Conservation (phyloP, 2,888 invertebrate genomes). For the Noctua comes region DNA sequence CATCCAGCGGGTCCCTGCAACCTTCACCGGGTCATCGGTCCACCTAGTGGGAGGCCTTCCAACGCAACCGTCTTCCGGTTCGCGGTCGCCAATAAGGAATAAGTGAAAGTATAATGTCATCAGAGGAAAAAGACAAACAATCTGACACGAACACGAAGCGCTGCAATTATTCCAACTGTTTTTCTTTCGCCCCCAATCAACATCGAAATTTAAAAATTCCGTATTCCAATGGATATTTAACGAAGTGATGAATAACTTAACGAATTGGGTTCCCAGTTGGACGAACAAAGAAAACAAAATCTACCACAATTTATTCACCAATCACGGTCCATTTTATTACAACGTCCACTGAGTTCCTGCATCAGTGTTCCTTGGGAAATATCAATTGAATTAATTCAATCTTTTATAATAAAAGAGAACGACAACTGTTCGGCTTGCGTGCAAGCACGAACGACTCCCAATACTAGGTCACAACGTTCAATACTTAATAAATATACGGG, state of each 20-base stretch:
- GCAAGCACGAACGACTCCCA: constrained; percentile 37
- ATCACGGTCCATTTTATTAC: constrained; percentile 54
- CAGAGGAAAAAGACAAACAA: not conserved
- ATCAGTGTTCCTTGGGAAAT: constrained; percentile 52
- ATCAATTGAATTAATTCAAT: constrained; percentile 64
- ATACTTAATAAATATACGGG: constrained; percentile 62
- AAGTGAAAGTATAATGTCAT: not conserved
- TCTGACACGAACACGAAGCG: not conserved
- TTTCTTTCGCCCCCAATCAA: constrained; percentile 22
- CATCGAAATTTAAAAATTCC: constrained; percentile 38
- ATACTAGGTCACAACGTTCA: constrained; percentile 61
- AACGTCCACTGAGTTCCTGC: constrained; percentile 38
- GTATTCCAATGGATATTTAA: constrained; percentile 46
- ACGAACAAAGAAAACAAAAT: constrained; percentile 56
- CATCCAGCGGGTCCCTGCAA: too few species aligned
- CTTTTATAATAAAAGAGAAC: constrained; percentile 59
- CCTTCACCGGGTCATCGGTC: too few species aligned
- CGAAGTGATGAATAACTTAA: constrained; percentile 56
- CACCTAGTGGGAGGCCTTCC: too few species aligned
- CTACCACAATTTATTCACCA: constrained; percentile 54
- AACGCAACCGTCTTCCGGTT: too few species aligned
- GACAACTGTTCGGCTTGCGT: constrained; percentile 39
- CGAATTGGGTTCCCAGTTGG: constrained; percentile 35
- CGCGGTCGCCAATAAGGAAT: too few species aligned
- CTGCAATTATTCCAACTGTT: constrained; percentile 38